A percentile compares a stretch with the other conserved stretches of the same genome.
Conservation (phyloP, 2,797 vertebrate species). For the Heteromormyrus szaboi region DNA sequence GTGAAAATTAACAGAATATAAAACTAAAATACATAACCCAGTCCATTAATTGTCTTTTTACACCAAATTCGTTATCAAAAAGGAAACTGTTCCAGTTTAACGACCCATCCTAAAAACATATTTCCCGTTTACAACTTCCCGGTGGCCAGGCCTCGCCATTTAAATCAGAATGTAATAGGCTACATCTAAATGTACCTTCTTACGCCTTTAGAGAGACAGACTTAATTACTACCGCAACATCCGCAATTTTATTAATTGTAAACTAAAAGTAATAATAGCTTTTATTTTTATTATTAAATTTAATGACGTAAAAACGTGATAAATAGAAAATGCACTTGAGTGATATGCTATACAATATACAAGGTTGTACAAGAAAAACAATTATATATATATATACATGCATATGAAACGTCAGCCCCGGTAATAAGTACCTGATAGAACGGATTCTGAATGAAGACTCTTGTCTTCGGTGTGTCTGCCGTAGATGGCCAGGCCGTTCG, state of each 20-base stretch:
- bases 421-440: slow-evolving; percentile 85
- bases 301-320: neutral
- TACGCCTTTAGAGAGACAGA: neutral
- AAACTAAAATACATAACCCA: neutral
- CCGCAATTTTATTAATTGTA: neutral
- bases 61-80: neutral
- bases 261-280: neutral
- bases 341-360: neutral
- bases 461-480: slow-evolving; percentile 74
- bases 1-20: neutral
- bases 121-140: neutral
- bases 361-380: neutral
- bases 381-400: neutral
- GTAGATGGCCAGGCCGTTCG: slow-evolving; percentile 71
- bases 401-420: slow-evolving; percentile 57
- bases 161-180: neutral
- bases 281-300: neutral
- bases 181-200: neutral
- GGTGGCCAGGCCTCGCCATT: neutral
- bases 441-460: slow-evolving; percentile 71
- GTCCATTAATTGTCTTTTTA: neutral
- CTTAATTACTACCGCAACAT: neutral
- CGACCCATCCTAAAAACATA: neutral
- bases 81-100: neutral
- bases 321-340: neutral